Conservation (phyloP, 2,888 invertebrate genomes). For the Cataglyphis livida region DNA sequence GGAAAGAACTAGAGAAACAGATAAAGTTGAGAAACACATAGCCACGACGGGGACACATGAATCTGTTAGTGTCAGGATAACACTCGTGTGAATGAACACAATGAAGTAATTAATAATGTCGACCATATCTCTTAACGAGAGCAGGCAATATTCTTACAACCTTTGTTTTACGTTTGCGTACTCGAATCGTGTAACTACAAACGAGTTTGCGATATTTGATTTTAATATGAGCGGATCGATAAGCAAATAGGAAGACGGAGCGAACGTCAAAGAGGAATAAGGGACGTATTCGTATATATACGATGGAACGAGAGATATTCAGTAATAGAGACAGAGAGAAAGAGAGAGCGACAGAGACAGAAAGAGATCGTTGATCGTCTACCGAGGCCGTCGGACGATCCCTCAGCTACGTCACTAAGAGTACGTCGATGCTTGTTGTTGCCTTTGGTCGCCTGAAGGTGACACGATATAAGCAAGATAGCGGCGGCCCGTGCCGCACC, state of each 20-base stretch:
- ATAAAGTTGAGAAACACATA: conserved; percentile 24
- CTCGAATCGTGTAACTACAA: neutral
- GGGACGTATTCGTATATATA: conserved; percentile 12
- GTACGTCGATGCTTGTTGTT: conserved; percentile 84
- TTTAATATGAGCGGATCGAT: conserved; percentile 11
- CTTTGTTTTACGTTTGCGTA: neutral
- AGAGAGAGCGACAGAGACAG: conserved; percentile 67
- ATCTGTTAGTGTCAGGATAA: conserved; percentile 23
- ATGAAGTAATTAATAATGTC: conserved; percentile 12
- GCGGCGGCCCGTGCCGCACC: conserved; percentile 97
- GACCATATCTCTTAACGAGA: neutral
- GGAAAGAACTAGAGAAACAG: conserved; percentile 30
- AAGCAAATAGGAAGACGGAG: conserved; percentile 37
- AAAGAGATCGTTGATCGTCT: conserved; percentile 80
- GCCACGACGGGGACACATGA: conserved; percentile 13
- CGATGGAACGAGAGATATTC: conserved; percentile 39
- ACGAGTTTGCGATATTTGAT: conserved; percentile 1
- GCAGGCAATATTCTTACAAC: neutral
- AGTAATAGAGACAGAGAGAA: conserved; percentile 50
- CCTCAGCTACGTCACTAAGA: conserved; percentile 85
- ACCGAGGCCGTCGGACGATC: conserved; percentile 85
- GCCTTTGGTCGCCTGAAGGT: conserved; percentile 87
- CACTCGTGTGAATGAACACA: conserved; percentile 24
- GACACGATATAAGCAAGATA: conserved; percentile 97
- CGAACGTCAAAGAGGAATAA: conserved; percentile 5